Evolutionary conservation across 2,888 invertebrate genomes (phyloP).

Genomic region (Amiota communis): DNA sequence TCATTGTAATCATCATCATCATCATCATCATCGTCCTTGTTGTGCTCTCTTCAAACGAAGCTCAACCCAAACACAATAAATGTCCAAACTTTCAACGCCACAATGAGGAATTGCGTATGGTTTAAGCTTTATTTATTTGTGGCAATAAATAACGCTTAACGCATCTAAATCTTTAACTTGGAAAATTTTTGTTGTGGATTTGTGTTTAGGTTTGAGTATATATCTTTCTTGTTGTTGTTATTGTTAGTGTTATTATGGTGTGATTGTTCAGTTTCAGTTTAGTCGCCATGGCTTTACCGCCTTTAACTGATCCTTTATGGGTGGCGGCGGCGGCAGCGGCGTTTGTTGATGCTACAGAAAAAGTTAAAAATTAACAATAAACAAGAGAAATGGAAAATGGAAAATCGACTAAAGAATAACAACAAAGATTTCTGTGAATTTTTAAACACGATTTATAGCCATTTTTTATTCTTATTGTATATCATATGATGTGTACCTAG

Average conservation of each 20-base stretch:
- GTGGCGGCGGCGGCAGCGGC: constrained; percentile 10
- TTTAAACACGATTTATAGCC: constrained; percentile 49
- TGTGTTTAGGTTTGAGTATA: neutral
- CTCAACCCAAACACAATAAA: constrained; percentile 55
- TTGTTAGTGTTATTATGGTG: constrained; percentile 2
- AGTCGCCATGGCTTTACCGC: neutral
- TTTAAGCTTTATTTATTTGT: constrained; percentile 65
- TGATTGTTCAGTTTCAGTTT: constrained; percentile 15
- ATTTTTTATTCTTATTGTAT: neutral
- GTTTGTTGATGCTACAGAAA: constrained; percentile 39
- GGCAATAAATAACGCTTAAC: constrained; percentile 66
- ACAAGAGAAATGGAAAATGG: constrained; percentile 46
- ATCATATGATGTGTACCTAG: too few species aligned
- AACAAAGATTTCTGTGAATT: neutral
- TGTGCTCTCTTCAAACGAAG: neutral
- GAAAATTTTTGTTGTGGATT: constrained; percentile 46
- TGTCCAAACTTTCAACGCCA: constrained; percentile 63
- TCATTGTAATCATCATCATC: neutral
- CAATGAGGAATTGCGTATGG: constrained; percentile 66
- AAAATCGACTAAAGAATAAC: neutral
- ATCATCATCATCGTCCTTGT: neutral
- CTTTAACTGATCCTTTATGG: neutral
- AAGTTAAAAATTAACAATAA: constrained; percentile 63
- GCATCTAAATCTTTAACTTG: constrained; percentile 66
- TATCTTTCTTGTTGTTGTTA: constrained; percentile 6